A percentile compares a stretch with the other conserved stretches of the same genome.
These are phyloP conservation scores for Aromia moschata DNA, from an alignment of 2,888 invertebrate species.

Conservation along the genomic window DNA sequence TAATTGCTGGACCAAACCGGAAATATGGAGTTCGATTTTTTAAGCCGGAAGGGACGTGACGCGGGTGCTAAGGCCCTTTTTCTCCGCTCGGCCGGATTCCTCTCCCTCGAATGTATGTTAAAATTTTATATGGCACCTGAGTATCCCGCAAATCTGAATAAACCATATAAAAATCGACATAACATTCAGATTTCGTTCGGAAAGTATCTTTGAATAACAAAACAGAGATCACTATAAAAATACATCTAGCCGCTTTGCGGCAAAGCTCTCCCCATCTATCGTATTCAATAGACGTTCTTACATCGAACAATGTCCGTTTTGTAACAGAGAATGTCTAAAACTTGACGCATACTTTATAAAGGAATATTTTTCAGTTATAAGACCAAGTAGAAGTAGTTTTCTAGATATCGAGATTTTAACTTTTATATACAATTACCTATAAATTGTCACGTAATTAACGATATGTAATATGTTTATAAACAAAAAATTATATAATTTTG, in stretches of 20 bases:
- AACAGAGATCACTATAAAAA: constrained; percentile 53
- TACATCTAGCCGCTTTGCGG: constrained; percentile 45
- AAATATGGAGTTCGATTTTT: too few species aligned
- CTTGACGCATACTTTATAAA: neutral
- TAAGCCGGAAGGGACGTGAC: constrained; percentile 45
- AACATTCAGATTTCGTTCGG: constrained; percentile 50
- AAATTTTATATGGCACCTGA: constrained; percentile 35
- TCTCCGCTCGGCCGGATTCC: constrained; percentile 13
- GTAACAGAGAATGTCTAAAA: neutral
- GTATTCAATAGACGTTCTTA: constrained; percentile 24
- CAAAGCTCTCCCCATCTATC: constrained; percentile 34
- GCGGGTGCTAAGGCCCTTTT: constrained; percentile 29
- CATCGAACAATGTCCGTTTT: neutral
- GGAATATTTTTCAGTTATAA: too few species aligned
- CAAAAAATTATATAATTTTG: too few species aligned
- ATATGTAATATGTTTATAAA: too few species aligned
- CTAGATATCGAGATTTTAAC: too few species aligned
- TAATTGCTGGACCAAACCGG: too few species aligned
- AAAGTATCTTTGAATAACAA: constrained; percentile 53
- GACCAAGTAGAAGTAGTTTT: too few species aligned
- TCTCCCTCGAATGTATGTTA: constrained; percentile 29
- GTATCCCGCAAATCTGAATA: constrained; percentile 42
- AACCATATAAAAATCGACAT: constrained; percentile 43
- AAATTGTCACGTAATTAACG: too few species aligned
- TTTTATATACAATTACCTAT: too few species aligned